A percentile compares a stretch with the other conserved stretches of the same genome.
Evolutionary conservation across 2,113 vertebrate species (phyloP).

Genomic region (Atractosteus spatula): DNA sequence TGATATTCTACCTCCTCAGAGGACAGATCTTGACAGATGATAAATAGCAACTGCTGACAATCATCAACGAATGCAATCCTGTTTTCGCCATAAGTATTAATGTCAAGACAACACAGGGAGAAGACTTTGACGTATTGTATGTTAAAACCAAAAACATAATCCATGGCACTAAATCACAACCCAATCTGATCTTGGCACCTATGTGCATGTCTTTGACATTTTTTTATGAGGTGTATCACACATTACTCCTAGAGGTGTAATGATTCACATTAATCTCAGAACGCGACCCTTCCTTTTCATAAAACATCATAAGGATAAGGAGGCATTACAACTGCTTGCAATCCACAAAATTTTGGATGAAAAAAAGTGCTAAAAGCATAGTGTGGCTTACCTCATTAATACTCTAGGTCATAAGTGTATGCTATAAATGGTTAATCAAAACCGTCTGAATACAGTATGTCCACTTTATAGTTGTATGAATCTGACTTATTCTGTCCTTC

Average conservation of each 20-base stretch:
- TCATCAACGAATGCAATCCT: slow-evolving; percentile 80
- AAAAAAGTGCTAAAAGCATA: too few relatives aligned
- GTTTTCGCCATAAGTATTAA: slow-evolving; percentile 87
- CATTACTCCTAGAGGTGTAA: background rate
- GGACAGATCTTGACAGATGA: slow-evolving; percentile 89
- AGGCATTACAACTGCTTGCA: too few relatives aligned
- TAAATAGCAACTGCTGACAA: slow-evolving; percentile 91
- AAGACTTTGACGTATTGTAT: slow-evolving; percentile 78
- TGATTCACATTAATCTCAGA: background rate
- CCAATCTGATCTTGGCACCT: slow-evolving; percentile 59
- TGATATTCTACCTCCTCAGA: slow-evolving; percentile 88
- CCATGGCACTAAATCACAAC: slow-evolving; percentile 68
- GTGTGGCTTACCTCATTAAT: too few relatives aligned
- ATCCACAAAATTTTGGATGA: too few relatives aligned
- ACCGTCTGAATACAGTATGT: too few relatives aligned
- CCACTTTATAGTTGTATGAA: too few relatives aligned
- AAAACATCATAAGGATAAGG: background rate
- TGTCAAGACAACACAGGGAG: slow-evolving; percentile 85
- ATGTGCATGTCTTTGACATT: slow-evolving; percentile 21
- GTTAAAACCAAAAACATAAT: slow-evolving; percentile 73
- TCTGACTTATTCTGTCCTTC: too few relatives aligned
- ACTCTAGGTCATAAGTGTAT: too few relatives aligned
- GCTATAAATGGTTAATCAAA: too few relatives aligned
- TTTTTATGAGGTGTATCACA: background rate
- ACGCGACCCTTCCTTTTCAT: background rate